A percentile compares a stretch with the other conserved stretches of the same genome.
Conservation (phyloP, 1,140 invertebrate species). For the Pseudoatta argentina region DNA sequence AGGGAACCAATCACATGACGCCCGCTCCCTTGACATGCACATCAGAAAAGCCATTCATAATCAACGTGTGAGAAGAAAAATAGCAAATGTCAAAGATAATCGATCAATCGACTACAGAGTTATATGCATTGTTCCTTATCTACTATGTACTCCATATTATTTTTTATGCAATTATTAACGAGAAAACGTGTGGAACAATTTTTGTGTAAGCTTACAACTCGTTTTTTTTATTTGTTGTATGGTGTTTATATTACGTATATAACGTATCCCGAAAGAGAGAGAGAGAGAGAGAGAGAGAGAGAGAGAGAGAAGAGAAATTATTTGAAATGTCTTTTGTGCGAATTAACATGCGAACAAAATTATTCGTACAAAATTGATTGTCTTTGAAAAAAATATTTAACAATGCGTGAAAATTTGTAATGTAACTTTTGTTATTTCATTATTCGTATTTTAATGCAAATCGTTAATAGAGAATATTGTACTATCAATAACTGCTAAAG, state of each 20-base stretch:
- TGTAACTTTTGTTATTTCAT: background rate
- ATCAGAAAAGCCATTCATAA: conserved; percentile 40
- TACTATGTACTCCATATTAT: background rate
- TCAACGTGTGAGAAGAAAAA: conserved; percentile 26
- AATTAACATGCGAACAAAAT: conserved; percentile 4
- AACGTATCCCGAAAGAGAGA: background rate
- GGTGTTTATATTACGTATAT: background rate
- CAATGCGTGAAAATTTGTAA: background rate
- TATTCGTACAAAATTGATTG: background rate
- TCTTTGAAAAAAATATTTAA: background rate
- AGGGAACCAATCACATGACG: conserved; percentile 57
- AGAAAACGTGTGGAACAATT: background rate
- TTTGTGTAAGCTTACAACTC: background rate
- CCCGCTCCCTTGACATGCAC: conserved; percentile 44
- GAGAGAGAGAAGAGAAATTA: conserved; percentile 1
- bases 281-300: no score
- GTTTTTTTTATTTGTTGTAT: background rate
- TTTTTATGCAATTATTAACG: background rate
- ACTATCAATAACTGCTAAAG: background rate
- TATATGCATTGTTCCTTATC: background rate
- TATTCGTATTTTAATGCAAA: background rate
- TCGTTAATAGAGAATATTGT: background rate
- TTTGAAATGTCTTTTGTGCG: background rate
- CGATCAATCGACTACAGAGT: background rate
- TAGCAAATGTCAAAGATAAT: conserved; percentile 10